These are phyloP conservation scores for Rhinoraja longicauda DNA, from an alignment of 2,797 vertebrate genomes.

Conservation along the genomic window DNA sequence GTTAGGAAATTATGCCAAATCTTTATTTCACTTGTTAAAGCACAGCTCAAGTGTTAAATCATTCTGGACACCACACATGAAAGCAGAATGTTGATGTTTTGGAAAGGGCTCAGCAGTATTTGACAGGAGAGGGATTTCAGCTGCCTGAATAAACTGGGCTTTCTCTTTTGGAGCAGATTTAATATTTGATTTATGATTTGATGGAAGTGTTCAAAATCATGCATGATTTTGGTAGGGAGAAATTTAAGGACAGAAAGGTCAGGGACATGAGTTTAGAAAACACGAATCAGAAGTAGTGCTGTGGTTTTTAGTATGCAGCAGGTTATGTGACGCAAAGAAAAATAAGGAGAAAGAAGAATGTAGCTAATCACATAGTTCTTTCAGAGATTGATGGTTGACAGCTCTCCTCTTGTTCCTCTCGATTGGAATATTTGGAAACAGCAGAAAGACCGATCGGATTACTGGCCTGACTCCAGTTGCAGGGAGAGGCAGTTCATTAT, in stretches of 20 bases:
- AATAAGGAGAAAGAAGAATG: neutral
- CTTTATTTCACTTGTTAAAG: neutral
- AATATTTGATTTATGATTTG: neutral
- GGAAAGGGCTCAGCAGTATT: neutral
- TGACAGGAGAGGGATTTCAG: neutral
- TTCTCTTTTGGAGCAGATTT: neutral
- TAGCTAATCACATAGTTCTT: neutral
- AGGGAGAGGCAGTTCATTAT: neutral
- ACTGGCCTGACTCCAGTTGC: neutral
- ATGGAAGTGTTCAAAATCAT: neutral
- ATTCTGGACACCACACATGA: neutral
- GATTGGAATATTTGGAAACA: neutral
- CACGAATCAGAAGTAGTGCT: neutral
- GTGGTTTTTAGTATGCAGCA: too few species aligned
- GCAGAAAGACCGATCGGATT: too few species aligned
- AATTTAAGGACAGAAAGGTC: neutral
- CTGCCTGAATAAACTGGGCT: neutral
- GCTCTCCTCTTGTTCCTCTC: too few species aligned
- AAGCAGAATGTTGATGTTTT: neutral
- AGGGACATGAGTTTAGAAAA: neutral
- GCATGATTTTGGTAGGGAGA: neutral
- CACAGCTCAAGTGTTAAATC: neutral
- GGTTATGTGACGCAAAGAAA: neutral
- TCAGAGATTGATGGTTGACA: neutral
- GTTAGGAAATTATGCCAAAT: neutral